Base-by-base conservation (phyloP, 2,797 vertebrate species). In the Denticeps clupeoides region DNA sequence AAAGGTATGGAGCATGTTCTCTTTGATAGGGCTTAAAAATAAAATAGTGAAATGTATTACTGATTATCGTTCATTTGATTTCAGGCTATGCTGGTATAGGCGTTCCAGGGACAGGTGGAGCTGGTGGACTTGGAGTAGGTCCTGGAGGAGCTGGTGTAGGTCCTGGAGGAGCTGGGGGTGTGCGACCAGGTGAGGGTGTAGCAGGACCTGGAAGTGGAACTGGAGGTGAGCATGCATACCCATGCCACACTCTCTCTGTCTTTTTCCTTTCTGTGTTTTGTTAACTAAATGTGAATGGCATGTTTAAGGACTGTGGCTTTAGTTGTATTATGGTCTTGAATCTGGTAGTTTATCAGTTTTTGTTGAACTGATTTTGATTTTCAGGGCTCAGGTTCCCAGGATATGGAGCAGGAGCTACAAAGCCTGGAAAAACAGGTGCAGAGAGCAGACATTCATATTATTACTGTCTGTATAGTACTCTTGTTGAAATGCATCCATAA, bases 51-150 rank as follows among this genome's bases (percentile, higher is more conserved):
- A n/a, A n/a, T n/a, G n/a, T n/a, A n/a, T n/a, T n/a, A n/a, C n/a
- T n/a, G n/a, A n/a, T n/a, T n/a, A n/a, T n/a, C n/a, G n/a, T n/a
- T n/a, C n/a, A n/a, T n/a, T n/a, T n/a, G 7, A 25, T 59, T 67
- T 51, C 43, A 82, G 80, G 63, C 62, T 82, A 82, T 56, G 77
- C 76, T 53, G 53, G n/a, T n/a, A n/a, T n/a, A n/a, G n/a, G n/a
- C n/a, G n/a, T n/a, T n/a, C n/a, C n/a, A n/a, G n/a, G n/a, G n/a
- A n/a, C n/a, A n/a, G n/a, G n/a, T n/a, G n/a, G n/a, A n/a, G n/a
- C n/a, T 27, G 46, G 45, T 47, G 46, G 43, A 46, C 44, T 56
- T 9, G 57, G 53, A 18, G 24, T 44, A 9, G 44, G 49, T 26
- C 60, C 43, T 42, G 51, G 45, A 53, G 58, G 45, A 35, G 45